Conservation (phyloP, 2,888 invertebrate species). For the Leucophora obtusa region DNA sequence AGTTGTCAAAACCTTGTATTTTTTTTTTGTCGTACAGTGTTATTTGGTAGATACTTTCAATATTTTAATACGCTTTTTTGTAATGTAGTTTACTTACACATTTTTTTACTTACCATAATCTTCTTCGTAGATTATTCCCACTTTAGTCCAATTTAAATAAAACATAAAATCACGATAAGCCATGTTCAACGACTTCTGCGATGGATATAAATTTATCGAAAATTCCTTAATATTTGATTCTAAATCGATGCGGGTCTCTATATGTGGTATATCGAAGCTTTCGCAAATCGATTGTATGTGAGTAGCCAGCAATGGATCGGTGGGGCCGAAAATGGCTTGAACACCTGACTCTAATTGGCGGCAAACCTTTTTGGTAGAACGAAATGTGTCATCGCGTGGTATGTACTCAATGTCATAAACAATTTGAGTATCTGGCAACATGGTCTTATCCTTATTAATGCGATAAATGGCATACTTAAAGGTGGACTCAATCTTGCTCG, state of each 20-base stretch:
- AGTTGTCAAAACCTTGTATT: no score
- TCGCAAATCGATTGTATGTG: conserved; percentile 94
- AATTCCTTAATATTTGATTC: conserved; percentile 81
- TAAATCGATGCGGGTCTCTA: conserved; percentile 87
- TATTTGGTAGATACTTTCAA: no score
- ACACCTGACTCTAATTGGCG: conserved; percentile 88
- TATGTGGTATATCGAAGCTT: conserved; percentile 92
- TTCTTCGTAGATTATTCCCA: conserved; percentile 96
- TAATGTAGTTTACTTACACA: background rate
- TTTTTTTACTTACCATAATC: conserved; percentile 85
- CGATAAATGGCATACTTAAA: conserved; percentile 97
- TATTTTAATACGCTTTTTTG: no score
- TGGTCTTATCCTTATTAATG: conserved; percentile 91
- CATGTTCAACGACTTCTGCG: conserved; percentile 88
- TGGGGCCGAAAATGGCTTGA: conserved; percentile 84
- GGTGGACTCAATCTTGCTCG: conserved; percentile 91
- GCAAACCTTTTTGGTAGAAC: conserved; percentile 89
- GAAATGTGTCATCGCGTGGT: conserved; percentile 92
- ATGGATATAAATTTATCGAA: conserved; percentile 93
- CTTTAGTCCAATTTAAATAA: conserved; percentile 94
- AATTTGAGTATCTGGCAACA: conserved; percentile 91
- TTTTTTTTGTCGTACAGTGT: no score
- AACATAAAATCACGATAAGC: conserved; percentile 92
- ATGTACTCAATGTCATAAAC: conserved; percentile 96
- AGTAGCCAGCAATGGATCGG: conserved; percentile 88